phyloP scores from a whole-genome alignment of 2,888 invertebrate genomes.

The Emesis furor region DNA sequence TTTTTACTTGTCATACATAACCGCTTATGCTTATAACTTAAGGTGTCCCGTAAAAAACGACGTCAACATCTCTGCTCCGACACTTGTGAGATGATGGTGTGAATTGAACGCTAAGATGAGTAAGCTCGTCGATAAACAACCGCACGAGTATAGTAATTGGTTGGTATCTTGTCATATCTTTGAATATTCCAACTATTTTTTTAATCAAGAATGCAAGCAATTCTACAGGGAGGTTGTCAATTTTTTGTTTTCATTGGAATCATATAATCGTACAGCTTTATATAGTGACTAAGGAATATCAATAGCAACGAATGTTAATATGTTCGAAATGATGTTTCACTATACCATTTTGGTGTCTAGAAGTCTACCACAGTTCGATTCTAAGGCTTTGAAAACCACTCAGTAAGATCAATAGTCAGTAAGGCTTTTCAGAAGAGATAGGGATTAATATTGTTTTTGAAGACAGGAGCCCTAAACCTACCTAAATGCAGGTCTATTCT shows the following conservation, averaged over 20 bases:
- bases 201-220: conserved; percentile 42
- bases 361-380: too few relatives aligned
- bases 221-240: conserved; percentile 31
- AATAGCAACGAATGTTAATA: not conserved
- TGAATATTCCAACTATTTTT: conserved; percentile 64
- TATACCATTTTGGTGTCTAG: not conserved
- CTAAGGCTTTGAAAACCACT: too few relatives aligned
- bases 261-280: not conserved
- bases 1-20: too few relatives aligned
- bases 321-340: not conserved
- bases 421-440: too few relatives aligned
- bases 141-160: conserved; percentile 87
- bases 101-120: conserved; percentile 90
- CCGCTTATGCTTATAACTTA: conserved; percentile 73
- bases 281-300: not conserved
- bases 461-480: too few relatives aligned
- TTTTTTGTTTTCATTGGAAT: not conserved
- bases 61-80: conserved; percentile 82
- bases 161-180: conserved; percentile 84
- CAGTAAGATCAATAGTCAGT: too few relatives aligned
- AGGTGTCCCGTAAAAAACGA: conserved; percentile 83
- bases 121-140: conserved; percentile 89
- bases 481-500: too few relatives aligned
- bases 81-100: conserved; percentile 91
- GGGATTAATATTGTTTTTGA: too few relatives aligned